Percentiles rank a stretch among this genome's conserved stretches.
Conservation (phyloP, 2,888 invertebrate species). For the Didymodactylos carnosus region DNA sequence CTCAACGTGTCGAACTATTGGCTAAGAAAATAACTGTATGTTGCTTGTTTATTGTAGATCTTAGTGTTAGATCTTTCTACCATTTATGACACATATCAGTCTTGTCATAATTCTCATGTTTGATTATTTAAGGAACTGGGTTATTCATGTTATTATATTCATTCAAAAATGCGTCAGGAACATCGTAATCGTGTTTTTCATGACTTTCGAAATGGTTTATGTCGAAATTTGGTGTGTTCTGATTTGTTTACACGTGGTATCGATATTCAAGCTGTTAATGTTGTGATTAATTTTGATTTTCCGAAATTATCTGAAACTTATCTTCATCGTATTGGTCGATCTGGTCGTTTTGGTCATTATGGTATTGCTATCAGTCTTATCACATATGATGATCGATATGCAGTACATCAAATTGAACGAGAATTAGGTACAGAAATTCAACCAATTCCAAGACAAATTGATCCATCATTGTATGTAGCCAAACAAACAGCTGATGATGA, state of each 20-base stretch:
- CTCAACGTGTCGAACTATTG: slow-evolving; percentile 89
- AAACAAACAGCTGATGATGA: neutral
- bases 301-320: slow-evolving; percentile 99
- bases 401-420: slow-evolving; percentile 89
- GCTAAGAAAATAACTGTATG: slow-evolving; percentile 99
- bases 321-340: slow-evolving; percentile 92
- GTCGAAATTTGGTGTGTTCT: slow-evolving; percentile 74
- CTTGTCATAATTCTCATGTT: too few relatives aligned
- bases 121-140: too few relatives aligned
- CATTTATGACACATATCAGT: too few relatives aligned
- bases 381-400: slow-evolving; percentile 90
- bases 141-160: slow-evolving; percentile 98
- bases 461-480: slow-evolving; percentile 76
- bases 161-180: slow-evolving; percentile 97
- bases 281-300: slow-evolving; percentile 99
- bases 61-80: too few relatives aligned
- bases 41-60: too few relatives aligned
- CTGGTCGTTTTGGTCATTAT: slow-evolving; percentile 90
- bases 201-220: slow-evolving; percentile 89
- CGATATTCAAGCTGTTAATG: slow-evolving; percentile 98
- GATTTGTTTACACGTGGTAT: slow-evolving; percentile 97
- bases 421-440: slow-evolving; percentile 97
- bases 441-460: slow-evolving; percentile 96
- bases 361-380: slow-evolving; percentile 98
- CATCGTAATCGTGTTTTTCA: slow-evolving; percentile 88